phyloP scores from a whole-genome alignment of 2,797 vertebrate species.

The Myoxocephalus aenaeus region DNA sequence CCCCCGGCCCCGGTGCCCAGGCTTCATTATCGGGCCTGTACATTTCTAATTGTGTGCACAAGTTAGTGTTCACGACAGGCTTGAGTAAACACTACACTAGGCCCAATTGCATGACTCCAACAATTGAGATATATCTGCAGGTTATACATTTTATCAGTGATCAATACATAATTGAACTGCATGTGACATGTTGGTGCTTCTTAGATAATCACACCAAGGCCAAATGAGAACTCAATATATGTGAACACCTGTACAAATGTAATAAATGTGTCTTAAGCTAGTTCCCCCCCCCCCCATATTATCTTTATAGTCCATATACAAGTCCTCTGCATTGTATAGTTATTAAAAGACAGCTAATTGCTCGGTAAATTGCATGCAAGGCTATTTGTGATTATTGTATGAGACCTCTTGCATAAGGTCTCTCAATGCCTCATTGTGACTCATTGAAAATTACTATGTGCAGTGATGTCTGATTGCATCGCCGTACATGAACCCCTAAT shows the following conservation, averaged over 20 bases:
- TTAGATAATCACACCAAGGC: background rate
- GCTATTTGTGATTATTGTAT: constrained; percentile 49
- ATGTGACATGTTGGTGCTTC: background rate
- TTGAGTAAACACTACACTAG: constrained; percentile 35
- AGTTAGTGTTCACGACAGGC: constrained; percentile 38
- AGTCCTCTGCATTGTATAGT: background rate
- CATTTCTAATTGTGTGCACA: constrained; percentile 47
- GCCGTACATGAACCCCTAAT: constrained; percentile 17
- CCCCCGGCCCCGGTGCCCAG: constrained; percentile 37
- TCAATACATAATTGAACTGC: background rate
- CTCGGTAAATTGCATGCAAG: background rate
- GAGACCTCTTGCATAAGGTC: constrained; percentile 59
- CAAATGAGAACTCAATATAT: background rate
- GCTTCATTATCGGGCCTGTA: constrained; percentile 38
- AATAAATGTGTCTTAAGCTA: background rate
- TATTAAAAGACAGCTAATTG: constrained; percentile 6
- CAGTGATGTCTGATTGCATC: constrained; percentile 44
- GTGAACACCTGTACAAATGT: background rate
- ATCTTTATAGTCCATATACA: background rate
- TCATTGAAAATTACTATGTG: constrained; percentile 65
- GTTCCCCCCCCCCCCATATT: too few relatives aligned
- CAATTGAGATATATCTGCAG: constrained; percentile 13
- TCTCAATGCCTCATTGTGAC: constrained; percentile 64
- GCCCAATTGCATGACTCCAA: constrained; percentile 1
- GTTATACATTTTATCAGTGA: constrained; percentile 3